Evolutionary conservation across 1,140 invertebrate genomes (phyloP).

Genomic region (Drosophila melanogaster): Release_6_plus_ISO1_MT NT_037436.4:10743001-10743500

Average conservation of each 20-base stretch:
- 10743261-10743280: neutral
- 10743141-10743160: conserved; percentile 75
- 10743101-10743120: conserved; percentile 17
- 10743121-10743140: conserved; percentile 48
- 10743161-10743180: conserved; percentile 67
- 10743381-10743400: too few species aligned
- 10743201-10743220: conserved; percentile 32
- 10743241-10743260: conserved; percentile 8
- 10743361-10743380: too few species aligned
- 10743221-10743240: neutral
- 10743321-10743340: neutral
- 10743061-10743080: conserved; percentile 42
- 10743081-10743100: conserved; percentile 23
- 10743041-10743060: conserved; percentile 77
- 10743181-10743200: conserved; percentile 79
- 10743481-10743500: too few species aligned
- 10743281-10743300: neutral
- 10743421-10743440: neutral
- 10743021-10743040: conserved; percentile 76
- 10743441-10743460: too few species aligned
- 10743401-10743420: too few species aligned
- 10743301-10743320: too few species aligned
- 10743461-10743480: too few species aligned
- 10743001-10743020: conserved; percentile 61
- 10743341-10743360: neutral